phyloP scores from a whole-genome alignment of 1,140 invertebrate species.

The Diploscapter pachys region DNA sequence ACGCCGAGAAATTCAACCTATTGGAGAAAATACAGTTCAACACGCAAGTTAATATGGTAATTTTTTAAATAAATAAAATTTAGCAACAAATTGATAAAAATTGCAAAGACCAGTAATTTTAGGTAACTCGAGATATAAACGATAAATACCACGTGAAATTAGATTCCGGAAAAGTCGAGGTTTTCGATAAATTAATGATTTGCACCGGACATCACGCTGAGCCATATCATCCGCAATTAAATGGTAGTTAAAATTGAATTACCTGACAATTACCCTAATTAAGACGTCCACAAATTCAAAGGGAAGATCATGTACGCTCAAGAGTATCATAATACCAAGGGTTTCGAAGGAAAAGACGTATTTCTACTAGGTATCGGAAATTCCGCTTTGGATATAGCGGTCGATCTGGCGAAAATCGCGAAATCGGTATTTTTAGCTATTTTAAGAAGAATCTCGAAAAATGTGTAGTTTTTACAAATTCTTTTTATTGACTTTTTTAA shows the following conservation, averaged over 20 bases:
- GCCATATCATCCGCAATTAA: constrained; percentile 58
- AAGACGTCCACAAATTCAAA: constrained; percentile 59
- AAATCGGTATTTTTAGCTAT: constrained; percentile 56
- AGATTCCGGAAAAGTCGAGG: constrained; percentile 36
- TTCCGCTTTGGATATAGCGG: constrained; percentile 65
- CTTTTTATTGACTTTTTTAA: background rate
- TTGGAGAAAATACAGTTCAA: constrained; percentile 55
- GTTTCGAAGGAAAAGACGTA: constrained; percentile 61
- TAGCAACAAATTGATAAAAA: too few species aligned
- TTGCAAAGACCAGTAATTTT: too few species aligned
- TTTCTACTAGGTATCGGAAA: constrained; percentile 66
- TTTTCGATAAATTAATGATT: constrained; percentile 58
- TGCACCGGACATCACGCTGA: constrained; percentile 62
- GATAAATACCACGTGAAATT: constrained; percentile 5
- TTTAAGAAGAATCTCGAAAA: too few species aligned
- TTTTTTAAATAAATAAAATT: background rate
- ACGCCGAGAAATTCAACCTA: constrained; percentile 61
- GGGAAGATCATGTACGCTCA: constrained; percentile 63
- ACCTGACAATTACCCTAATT: background rate
- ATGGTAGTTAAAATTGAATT: constrained; percentile 34
- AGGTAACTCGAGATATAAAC: too few species aligned
- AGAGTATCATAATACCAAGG: constrained; percentile 58
- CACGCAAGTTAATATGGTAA: constrained; percentile 54
- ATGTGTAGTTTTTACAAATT: too few species aligned
- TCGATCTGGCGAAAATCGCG: constrained; percentile 63